Conservation (phyloP, 1,140 invertebrate species). For the Drosophila asahinai region DNA sequence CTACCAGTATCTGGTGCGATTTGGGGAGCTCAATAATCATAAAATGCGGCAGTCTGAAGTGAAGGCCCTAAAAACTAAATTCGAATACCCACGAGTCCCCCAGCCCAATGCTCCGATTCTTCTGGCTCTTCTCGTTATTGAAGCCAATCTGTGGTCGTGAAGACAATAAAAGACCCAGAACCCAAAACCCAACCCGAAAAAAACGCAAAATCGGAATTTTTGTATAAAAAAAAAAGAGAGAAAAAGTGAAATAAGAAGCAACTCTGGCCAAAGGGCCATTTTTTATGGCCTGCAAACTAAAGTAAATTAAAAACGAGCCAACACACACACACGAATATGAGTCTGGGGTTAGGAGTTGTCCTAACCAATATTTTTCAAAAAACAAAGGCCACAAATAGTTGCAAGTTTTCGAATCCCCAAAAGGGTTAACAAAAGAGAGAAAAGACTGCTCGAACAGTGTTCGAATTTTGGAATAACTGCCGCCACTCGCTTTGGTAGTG, state of each 20-base stretch:
- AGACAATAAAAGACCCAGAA: conserved; percentile 73
- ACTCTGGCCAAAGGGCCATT: conserved; percentile 43
- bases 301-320: conserved; percentile 55
- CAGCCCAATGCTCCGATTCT: conserved; percentile 12
- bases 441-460: conserved; percentile 15
- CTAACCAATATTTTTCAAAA: conserved; percentile 49
- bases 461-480: conserved; percentile 40
- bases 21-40: conserved; percentile 73
- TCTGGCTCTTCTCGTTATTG: conserved; percentile 45
- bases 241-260: conserved; percentile 45
- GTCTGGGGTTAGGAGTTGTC: conserved; percentile 8
- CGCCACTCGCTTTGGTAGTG: conserved; percentile 45
- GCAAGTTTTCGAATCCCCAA: conserved; percentile 39
- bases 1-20: conserved; percentile 25
- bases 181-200: conserved; percentile 47
- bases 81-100: conserved; percentile 40
- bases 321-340: conserved; percentile 41
- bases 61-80: conserved; percentile 62
- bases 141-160: conserved; percentile 78
- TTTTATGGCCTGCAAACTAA: conserved; percentile 52
- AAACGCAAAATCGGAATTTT: conserved; percentile 76
- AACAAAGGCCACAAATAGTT: conserved; percentile 64
- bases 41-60: conserved; percentile 57
- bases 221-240: conserved; percentile 39
- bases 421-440: neutral